phyloP scores from a whole-genome alignment of 2,888 invertebrate genomes.

The Agrochola lychnidis region DNA sequence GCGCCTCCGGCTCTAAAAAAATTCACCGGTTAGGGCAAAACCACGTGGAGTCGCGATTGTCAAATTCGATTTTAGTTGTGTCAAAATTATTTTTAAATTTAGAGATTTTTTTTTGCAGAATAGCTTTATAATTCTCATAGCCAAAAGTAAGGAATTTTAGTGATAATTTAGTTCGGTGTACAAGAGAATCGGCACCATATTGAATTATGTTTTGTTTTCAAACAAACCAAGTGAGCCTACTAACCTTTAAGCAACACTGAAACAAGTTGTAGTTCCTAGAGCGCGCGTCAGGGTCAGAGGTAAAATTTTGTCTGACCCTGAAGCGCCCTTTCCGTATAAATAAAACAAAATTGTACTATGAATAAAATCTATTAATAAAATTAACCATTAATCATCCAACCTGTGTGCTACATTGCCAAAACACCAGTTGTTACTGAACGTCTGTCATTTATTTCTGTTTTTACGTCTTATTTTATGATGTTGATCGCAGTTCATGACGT shows the following conservation, averaged over 20 bases:
- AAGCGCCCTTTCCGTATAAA: slow-evolving; percentile 5
- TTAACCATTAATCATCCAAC: slow-evolving; percentile 22
- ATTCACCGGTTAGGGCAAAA: too few relatives aligned
- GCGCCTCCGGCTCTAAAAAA: too few relatives aligned
- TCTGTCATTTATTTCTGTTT: slow-evolving; percentile 49
- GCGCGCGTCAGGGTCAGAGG: not conserved
- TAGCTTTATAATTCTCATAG: too few relatives aligned
- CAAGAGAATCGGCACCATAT: too few relatives aligned
- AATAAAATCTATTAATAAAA: slow-evolving; percentile 29
- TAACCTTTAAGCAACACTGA: slow-evolving; percentile 14
- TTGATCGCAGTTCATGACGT: slow-evolving; percentile 37
- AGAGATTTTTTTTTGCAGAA: too few relatives aligned
- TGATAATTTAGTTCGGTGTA: too few relatives aligned
- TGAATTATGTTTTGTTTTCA: not conserved
- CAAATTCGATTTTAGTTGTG: too few relatives aligned
- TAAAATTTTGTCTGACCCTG: slow-evolving; percentile 9
- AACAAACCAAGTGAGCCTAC: not conserved
- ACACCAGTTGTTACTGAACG: slow-evolving; percentile 25
- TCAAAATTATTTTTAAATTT: too few relatives aligned
- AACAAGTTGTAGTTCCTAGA: slow-evolving; percentile 15
- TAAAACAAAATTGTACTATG: not conserved
- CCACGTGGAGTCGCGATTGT: too few relatives aligned
- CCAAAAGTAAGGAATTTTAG: too few relatives aligned
- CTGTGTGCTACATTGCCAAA: slow-evolving; percentile 41
- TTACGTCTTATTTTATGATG: slow-evolving; percentile 49